These are phyloP conservation scores for Brachyistius frenatus DNA, from an alignment of 2,113 vertebrate genomes.

Conservation along the genomic window DNA sequence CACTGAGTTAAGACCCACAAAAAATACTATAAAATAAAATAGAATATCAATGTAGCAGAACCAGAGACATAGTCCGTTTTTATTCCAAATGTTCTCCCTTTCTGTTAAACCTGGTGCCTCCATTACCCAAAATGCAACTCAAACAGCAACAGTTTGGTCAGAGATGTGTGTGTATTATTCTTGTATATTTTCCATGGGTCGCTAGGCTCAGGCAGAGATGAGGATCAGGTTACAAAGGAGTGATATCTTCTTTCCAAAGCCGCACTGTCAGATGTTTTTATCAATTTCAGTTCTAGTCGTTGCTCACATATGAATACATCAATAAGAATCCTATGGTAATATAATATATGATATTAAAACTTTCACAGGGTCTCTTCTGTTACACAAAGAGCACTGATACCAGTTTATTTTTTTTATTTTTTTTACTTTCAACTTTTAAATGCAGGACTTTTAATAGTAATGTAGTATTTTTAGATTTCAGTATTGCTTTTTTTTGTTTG, in stretches of 20 bases:
- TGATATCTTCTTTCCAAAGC: background rate
- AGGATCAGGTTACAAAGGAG: background rate
- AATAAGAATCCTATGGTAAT: background rate
- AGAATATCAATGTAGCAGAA: too few species aligned
- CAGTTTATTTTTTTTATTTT: too few species aligned
- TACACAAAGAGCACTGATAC: too few species aligned
- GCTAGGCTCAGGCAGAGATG: background rate
- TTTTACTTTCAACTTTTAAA: too few species aligned
- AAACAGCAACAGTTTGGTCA: background rate
- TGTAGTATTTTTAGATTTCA: too few species aligned
- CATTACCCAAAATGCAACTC: conserved; percentile 2
- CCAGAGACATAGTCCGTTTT: too few species aligned
- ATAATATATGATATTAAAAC: too few species aligned
- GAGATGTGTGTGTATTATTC: background rate
- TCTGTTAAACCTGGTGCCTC: background rate
- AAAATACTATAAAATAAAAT: too few species aligned
- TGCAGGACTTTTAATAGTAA: too few species aligned
- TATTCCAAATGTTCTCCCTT: background rate
- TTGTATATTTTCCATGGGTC: background rate
- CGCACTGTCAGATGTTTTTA: too few species aligned
- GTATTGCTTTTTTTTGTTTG: background rate
- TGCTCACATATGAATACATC: background rate
- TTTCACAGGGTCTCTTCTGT: too few species aligned
- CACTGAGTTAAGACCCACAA: too few species aligned
- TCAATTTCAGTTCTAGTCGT: background rate